These are phyloP conservation scores for Anthophora plumipes DNA, from an alignment of 2,888 invertebrate species.

Conservation along the genomic window DNA sequence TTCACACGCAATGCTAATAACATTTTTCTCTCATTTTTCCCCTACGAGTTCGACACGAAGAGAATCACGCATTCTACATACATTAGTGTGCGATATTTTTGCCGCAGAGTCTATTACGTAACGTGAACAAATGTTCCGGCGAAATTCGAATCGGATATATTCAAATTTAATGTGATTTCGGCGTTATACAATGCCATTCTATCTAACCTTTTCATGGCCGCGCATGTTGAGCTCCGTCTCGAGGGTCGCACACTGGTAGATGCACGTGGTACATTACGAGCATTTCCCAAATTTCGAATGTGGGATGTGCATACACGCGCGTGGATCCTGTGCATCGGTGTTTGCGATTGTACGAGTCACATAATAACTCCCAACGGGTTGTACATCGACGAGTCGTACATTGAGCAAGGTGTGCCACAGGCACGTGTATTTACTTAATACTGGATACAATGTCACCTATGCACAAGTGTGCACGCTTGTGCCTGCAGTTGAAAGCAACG, in stretches of 20 bases:
- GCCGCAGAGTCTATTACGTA: too few species aligned
- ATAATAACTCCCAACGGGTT: constrained; percentile 70
- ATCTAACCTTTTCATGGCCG: neutral
- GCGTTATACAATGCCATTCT: constrained; percentile 24
- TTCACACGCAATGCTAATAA: too few species aligned
- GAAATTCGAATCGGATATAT: constrained; percentile 49
- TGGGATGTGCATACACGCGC: constrained; percentile 3
- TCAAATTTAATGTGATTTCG: constrained; percentile 27
- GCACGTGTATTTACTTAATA: constrained; percentile 57
- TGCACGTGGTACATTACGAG: constrained; percentile 26
- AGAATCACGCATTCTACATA: too few species aligned
- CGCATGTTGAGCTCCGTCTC: constrained; percentile 11
- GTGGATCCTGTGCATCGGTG: constrained; percentile 6
- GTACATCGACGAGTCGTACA: constrained; percentile 65
- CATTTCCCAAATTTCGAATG: constrained; percentile 52
- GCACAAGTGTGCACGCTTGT: constrained; percentile 36
- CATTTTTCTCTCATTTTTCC: too few species aligned
- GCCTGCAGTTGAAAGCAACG: constrained; percentile 44
- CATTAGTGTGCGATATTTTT: too few species aligned
- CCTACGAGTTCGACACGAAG: too few species aligned
- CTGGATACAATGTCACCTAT: constrained; percentile 52
- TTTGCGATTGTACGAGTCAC: constrained; percentile 60
- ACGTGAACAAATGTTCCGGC: neutral
- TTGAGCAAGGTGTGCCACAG: constrained; percentile 57
- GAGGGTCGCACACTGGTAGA: constrained; percentile 11